A percentile compares a stretch with the other conserved stretches of the same genome.
These are phyloP conservation scores for Chloroceryle amazona DNA, from an alignment of 2,797 vertebrate species.

Conservation along the genomic window DNA sequence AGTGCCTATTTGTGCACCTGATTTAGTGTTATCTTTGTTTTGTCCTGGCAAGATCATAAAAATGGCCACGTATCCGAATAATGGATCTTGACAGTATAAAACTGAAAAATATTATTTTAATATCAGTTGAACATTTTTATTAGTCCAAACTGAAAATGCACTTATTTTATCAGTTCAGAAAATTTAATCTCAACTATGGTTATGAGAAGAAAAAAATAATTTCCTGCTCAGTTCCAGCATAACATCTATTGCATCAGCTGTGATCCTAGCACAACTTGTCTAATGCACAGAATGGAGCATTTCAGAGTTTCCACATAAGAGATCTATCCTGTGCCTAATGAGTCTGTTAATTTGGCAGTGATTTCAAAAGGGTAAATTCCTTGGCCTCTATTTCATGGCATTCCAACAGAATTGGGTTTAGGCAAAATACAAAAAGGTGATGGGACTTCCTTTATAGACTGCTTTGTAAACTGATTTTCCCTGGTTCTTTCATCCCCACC, in stretches of 20 bases:
- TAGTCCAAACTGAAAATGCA: background rate
- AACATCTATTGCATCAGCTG: background rate
- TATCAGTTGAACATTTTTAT: background rate
- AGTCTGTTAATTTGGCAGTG: background rate
- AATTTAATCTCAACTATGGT: background rate
- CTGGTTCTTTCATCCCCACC: background rate
- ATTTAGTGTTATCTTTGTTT: no score
- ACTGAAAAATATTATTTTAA: background rate
- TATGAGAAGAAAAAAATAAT: background rate
- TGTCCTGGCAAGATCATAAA: no score
- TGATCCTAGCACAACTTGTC: background rate
- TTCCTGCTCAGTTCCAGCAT: background rate
- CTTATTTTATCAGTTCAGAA: background rate
- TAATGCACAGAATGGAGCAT: background rate
- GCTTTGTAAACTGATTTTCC: background rate
- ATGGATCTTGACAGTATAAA: background rate
- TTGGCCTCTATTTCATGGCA: background rate
- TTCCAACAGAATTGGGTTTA: background rate
- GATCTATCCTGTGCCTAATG: background rate
- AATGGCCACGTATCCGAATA: no score
- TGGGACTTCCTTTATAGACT: background rate
- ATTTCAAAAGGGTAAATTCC: background rate
- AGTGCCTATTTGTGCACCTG: no score
- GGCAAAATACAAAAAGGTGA: background rate
- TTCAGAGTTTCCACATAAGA: background rate